Evolutionary conservation across 2,888 invertebrate genomes (phyloP), one percentile per base, ranked within the genome.

Genomic region (Onchidella celtica): DNA sequence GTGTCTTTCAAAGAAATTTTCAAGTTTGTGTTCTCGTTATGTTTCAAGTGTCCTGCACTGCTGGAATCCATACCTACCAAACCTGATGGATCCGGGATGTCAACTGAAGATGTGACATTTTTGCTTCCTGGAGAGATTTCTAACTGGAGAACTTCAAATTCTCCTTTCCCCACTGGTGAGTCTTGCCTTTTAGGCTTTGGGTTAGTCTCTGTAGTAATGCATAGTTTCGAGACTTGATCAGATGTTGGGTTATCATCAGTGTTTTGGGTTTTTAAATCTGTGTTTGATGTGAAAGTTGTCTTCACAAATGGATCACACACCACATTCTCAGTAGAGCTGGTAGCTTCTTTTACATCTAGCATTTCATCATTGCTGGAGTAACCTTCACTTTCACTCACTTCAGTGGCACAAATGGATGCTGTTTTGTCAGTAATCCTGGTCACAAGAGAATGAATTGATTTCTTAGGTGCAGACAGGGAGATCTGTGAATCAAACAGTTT

Each of bases 301-400:
- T n/a, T n/a, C n/a, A n/a, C n/a, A n/a, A n/a, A n/a, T n/a, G n/a
- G n/a, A n/a, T n/a, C n/a, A n/a, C n/a, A n/a, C n/a, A n/a, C n/a
- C n/a, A n/a, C n/a, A n/a, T n/a, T n/a, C 24, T 73, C 57, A 55
- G 32, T 3, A 59, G 36, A 68, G 27, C n/a, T 29, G 3, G 47
- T 40, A 29, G 40, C 2, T 36, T 38, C 59, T 27, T 32, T 21
- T 38, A 24, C 1, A 32, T 59, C 36, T 17, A 72, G 47, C 47
- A 65, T 3, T 17, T 79, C 79, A 32, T 79, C 73, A 34, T 40
- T 72, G 36, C 73, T 79, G 21, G 72, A 79, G 65, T 40, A 79
- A 24, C 63, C 79, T 29, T 79, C 79, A 72, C 79, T 79, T 29
- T 65, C 73, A 65, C 65, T 79, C 21, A 79, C 27, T 34, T 79